Conservation (phyloP, 1,140 invertebrate species). For the Arctopsyche grandis region DNA sequence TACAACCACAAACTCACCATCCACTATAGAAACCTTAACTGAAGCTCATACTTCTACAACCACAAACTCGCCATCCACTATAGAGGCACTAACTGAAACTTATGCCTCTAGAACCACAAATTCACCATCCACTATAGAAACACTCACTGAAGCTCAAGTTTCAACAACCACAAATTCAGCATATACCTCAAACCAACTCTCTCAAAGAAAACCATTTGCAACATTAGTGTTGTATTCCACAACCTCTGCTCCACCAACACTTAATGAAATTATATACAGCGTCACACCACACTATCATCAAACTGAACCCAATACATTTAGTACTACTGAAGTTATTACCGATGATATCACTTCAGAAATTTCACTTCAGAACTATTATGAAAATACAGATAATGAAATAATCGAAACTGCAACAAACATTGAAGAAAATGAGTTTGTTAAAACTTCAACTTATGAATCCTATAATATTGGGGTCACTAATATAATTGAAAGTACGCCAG, state of each 20-base stretch:
- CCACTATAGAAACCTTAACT: constrained; percentile 58
- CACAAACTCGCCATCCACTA: constrained; percentile 57
- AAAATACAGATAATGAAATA: neutral
- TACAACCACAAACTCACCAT: constrained; percentile 57
- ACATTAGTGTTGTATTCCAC: constrained; percentile 64
- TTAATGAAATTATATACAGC: constrained; percentile 56
- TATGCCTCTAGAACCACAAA: constrained; percentile 57
- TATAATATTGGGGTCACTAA: neutral
- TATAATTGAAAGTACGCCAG: neutral
- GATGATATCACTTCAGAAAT: constrained; percentile 17
- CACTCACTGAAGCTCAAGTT: constrained; percentile 55
- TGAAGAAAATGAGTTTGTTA: neutral
- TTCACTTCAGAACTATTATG: neutral
- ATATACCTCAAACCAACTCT: constrained; percentile 55
- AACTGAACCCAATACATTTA: neutral
- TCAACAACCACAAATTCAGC: constrained; percentile 60
- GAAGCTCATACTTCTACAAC: constrained; percentile 56
- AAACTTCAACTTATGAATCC: neutral
- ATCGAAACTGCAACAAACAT: neutral
- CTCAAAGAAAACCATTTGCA: constrained; percentile 63
- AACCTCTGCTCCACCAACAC: constrained; percentile 59
- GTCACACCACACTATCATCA: constrained; percentile 31
- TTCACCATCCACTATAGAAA: constrained; percentile 58
- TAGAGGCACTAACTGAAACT: constrained; percentile 57
- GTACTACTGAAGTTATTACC: neutral